Conservation (phyloP, 92 coral and sea anemone species). For the Epizoanthus scotinus region DNA sequence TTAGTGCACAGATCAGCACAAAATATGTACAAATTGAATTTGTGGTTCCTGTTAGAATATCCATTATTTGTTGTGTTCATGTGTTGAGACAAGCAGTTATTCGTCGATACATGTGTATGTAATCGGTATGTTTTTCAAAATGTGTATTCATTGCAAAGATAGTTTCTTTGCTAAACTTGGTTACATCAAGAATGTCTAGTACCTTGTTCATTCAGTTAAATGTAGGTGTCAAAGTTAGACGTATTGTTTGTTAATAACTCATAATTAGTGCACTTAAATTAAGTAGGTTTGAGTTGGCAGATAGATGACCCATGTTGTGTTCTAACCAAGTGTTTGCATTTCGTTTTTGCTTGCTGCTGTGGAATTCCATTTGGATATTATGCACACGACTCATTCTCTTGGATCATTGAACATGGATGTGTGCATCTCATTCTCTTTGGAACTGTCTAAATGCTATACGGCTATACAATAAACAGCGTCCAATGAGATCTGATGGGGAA, state of each 20-base stretch:
- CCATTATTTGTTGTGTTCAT: too few relatives aligned
- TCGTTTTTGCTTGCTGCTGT: conserved; percentile 58
- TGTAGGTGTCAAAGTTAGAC: not conserved
- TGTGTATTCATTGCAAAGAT: too few relatives aligned
- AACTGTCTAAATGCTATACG: conserved; percentile 8
- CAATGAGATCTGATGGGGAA: conserved; percentile 78
- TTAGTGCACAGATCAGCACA: too few relatives aligned
- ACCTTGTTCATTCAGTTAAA: not conserved
- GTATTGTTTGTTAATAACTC: not conserved
- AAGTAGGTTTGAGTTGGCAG: not conserved
- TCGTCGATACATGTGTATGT: too few relatives aligned
- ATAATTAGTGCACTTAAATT: not conserved
- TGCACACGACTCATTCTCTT: conserved; percentile 14
- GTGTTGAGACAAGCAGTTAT: too few relatives aligned
- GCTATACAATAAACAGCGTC: conserved; percentile 65
- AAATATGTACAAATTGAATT: too few relatives aligned
- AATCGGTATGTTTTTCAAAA: too few relatives aligned
- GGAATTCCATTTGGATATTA: conserved; percentile 46
- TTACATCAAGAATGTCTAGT: too few relatives aligned
- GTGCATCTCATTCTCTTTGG: conserved; percentile 41
- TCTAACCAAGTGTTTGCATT: conserved; percentile 69
- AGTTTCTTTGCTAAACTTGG: too few relatives aligned
- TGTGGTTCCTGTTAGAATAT: too few relatives aligned
- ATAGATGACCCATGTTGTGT: not conserved
- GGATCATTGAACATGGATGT: conserved; percentile 55